Evolutionary conservation across 2,113 vertebrate species (phyloP), one percentile per base, ranked within the genome.

Genomic region (Halichoerus grypus): DNA sequence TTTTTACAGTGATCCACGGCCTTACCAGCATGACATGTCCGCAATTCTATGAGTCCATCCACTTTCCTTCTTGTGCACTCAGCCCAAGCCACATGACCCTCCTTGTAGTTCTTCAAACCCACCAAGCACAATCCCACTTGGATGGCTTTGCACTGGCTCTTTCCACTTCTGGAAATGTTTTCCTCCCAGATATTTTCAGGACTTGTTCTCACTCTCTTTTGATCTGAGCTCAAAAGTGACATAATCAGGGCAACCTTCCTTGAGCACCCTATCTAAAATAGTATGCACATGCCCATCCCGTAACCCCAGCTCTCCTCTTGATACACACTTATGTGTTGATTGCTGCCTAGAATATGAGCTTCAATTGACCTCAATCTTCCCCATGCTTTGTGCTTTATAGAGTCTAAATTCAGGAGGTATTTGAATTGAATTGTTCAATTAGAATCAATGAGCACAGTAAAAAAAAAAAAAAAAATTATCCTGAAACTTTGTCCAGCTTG

Each of bases 361-460:
- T 57, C 59, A 11, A 2, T 11, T 69, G 59, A 86, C 36, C 74
- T 36, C 33, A 21, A 49, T 57, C 49, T 76, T 57, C 4, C 28
- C 24, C 72, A 15, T 42, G 19, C n/a, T 76, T 77, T 94, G 31
- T 57, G 31, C 7, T 87, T 96, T 72, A 81, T 3, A 77, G 22
- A 92, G 1, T 42, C 72, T 24, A 72, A 51, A 92, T 12, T 80
- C 33, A 79, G 1, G 76, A 72, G 12, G 6, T 72, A 79, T 11
- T 88, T 63, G 53, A 91, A 79, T 18, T 49, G 33, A 95, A 77
- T 53, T 82, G 76, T 33, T 83, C n/a, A 77, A 24, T 86, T 93
- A 53, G n/a, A 97, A 59, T 93, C 46, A 88, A 57, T 88, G 13
- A 83, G 79, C 7, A 15, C 28, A 46, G 46, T 46, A 46, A 46